Evolutionary conservation across 1,140 invertebrate species (phyloP), one percentile per base, ranked within the genome.

Genomic region (Calliphora vicina): DNA sequence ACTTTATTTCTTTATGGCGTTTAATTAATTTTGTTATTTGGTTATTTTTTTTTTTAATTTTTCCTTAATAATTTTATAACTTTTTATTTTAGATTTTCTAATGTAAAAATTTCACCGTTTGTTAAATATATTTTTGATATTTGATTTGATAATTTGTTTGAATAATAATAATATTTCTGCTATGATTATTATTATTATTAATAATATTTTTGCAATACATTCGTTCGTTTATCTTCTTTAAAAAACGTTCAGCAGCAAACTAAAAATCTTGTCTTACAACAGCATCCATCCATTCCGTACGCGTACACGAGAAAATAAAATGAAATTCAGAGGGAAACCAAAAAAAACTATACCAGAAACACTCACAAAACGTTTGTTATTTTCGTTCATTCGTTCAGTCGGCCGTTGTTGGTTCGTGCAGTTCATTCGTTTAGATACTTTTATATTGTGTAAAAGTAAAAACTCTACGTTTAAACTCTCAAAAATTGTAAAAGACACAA

Each of bases 211-310:
- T 57, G 0, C 50, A 57, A 57, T 78, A 20, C n/a, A 17, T 78
- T 78, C 74, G 74, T 43, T 78, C 74, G 74, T 78, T 78, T 78
- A 23, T 78, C 74, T 76, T 76, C 73, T 78, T 78, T 78, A 23
- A 45, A 78, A 78, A 78, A 43, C 74, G 74, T 78, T 78, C 74
- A 78, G 74, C 74, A 78, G 74, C 74, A 43, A 43, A 78, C 74
- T 78, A 43, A 78, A 78, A 78, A 78, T 78, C 35, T 78, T 78
- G 74, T 78, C 42, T 78, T 78, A 78, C 74, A 78, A 78, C 74
- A 78, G 74, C 74, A 78, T 78, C 74, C 74, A 74, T 29, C 15
- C 72, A 78, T 43, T 43, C 35, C 61, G 61, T 67, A 23, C n/a
- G 29, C 5, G n/a, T 67, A 67, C 20, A 67, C 61, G 20, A 57